Base-by-base conservation (phyloP, 2,888 invertebrate genomes). In the Stenotaenia linearis region DNA sequence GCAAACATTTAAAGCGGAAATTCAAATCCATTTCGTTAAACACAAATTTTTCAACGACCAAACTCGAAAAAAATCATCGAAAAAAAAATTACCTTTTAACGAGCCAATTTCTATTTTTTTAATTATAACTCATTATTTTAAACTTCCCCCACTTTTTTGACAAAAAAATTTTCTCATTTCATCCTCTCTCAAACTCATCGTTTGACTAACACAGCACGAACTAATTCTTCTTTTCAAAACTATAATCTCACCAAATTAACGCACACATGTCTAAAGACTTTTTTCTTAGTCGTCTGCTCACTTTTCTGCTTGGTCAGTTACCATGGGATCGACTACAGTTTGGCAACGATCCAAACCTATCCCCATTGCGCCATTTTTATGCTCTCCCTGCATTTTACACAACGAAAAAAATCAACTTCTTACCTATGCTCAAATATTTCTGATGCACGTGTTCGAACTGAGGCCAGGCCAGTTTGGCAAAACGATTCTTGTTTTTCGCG, bases 361-460 rank as follows among this genome's bases (percentile, higher is more conserved):
- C 69, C 69, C 69, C 69, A 69, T 69, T 69, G 69, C 69, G 69
- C 69, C 69, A 69, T 69, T 69, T 28, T 69, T 28, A 69, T 69
- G 15, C 69, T 18, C 28, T 69, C 28, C 25, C 28, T 28, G 23
- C 69, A 69, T 69, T 69, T 75, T 75, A 35, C 75, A 77, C 40
- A 74, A 30, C 21, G 35, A 30, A 37, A 76, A 76, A 79, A 76
- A 15, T n/a, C 18, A 79, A 75, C 23, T n/a, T 86, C 91, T 91
- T 87, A 96, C 96, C 93, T 84, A 96, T 91, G 88, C 93, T 93
- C 82, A 97, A 88, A 88, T 95, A 97, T 85, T 95, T 95, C 86
- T 97, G 96, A 85, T 95, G 95, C 32, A 94, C 93, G 40, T 92
- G 92, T 86, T 96, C 96, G 85, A 97, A 97, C 0, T 94, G 93